phyloP scores from a whole-genome alignment of 2,113 vertebrate genomes.

The Zosterops lateralis region DNA sequence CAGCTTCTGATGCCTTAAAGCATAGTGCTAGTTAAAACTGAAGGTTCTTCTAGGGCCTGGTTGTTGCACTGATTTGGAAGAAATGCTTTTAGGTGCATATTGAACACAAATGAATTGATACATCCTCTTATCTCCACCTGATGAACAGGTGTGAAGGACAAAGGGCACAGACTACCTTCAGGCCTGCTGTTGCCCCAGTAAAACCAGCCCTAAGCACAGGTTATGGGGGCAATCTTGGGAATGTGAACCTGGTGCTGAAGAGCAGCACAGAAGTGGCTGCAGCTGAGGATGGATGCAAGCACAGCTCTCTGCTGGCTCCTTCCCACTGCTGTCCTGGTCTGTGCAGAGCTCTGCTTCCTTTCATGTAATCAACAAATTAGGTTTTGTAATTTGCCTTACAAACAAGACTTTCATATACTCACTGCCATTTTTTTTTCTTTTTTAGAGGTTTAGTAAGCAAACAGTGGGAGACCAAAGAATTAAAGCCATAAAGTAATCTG shows the following conservation, averaged over 20 bases:
- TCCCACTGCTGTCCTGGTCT: fast-evolving
- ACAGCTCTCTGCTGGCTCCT: background rate
- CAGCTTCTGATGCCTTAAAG: background rate
- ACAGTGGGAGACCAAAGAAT: constrained; percentile 45
- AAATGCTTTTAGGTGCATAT: background rate
- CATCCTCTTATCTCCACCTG: background rate
- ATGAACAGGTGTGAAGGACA: fast-evolving
- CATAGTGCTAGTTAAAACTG: background rate
- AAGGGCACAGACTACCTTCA: background rate
- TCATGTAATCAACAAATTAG: constrained; percentile 28
- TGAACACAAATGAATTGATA: background rate
- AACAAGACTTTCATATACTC: background rate
- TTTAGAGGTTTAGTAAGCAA: constrained; percentile 46
- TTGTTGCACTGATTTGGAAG: background rate
- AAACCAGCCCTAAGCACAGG: background rate
- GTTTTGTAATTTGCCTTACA: constrained; percentile 15
- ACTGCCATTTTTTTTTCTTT: background rate
- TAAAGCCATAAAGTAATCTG: constrained; percentile 60
- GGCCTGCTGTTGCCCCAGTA: background rate
- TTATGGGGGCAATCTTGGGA: background rate
- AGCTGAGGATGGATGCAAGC: background rate
- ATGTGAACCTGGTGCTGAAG: fast-evolving
- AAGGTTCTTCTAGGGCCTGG: background rate
- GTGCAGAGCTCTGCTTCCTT: background rate
- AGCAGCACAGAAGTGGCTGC: background rate